Base-by-base conservation (phyloP, 1,140 invertebrate genomes). In the Polypedilum pembai region DNA sequence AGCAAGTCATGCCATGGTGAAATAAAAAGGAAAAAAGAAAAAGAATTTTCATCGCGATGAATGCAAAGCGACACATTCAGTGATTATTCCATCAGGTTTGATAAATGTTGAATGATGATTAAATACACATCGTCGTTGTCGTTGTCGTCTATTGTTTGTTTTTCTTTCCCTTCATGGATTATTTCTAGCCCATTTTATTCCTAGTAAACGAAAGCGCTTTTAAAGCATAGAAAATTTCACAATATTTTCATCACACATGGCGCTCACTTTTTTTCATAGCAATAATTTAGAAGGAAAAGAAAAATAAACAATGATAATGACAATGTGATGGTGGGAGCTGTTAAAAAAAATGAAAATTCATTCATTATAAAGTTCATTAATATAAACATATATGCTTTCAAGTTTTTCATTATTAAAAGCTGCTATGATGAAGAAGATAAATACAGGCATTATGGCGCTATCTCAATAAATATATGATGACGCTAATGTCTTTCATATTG, bases 11-110 rank as follows among this genome's bases (percentile, higher is more conserved):
- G 24, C 5, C 5, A 33, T 33, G 24, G 5, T 5, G 24, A 33
- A n/a, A n/a, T n/a, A n/a, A n/a, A n/a, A 33, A 33, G 24, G 24
- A 33, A 33, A 33, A 33, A 5, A 33, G 5, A 33, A 33, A 5
- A 33, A 5, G 5, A 5, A 33, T 3, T 33, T 33, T 33, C 24
- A 79, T 80, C 80, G 78, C 79, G 78, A 80, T 78, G 78, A 78
- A 80, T 80, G 79, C 76, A 75, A 74, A 24, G 73, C 24, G 18
- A 40, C 73, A 18, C 24, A 74, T 18, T 41, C 73, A 74, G 21
- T 74, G 45, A 56, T 56, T 56, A 56, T 56, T 56, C 45, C 45
- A 56, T 56, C 45, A 56, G 8, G 24, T 56, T 56, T 56, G 45
- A 56, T 56, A 17, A 56, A 56, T 56, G 45, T 56, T 15, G 45